Conservation (phyloP, 2,113 vertebrate genomes). For the Mesoclemmys tuberculata region DNA sequence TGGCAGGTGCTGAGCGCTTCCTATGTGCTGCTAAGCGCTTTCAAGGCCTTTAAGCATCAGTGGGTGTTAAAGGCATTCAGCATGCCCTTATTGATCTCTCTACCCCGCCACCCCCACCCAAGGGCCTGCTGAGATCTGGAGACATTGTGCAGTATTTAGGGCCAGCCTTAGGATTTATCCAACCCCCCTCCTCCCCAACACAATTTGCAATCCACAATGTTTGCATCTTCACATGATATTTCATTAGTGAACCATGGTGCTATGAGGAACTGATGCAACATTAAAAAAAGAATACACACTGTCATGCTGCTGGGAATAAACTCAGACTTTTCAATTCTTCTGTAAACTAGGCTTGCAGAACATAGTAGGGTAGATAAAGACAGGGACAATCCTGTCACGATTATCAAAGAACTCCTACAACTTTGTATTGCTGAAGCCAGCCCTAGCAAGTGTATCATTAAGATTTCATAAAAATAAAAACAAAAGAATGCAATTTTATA, state of each 20-base stretch:
- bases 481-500: not conserved
- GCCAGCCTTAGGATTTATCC: not conserved
- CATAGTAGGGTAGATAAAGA: not conserved
- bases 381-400: not conserved
- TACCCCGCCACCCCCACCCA: no score
- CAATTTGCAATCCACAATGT: not conserved
- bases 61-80: not conserved
- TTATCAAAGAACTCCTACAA: not conserved
- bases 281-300: not conserved
- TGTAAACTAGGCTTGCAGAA: accelerated
- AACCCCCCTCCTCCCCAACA: not conserved
- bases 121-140: not conserved
- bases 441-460: not conserved
- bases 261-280: not conserved
- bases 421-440: not conserved
- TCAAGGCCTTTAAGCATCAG: not conserved
- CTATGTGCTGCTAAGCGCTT: not conserved
- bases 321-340: not conserved
- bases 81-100: not conserved
- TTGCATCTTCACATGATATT: not conserved
- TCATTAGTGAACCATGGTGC: not conserved
- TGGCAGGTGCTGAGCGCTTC: not conserved
- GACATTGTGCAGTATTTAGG: not conserved
- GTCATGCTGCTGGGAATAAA: not conserved
- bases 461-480: not conserved